A percentile compares a stretch with the other conserved stretches of the same genome.
phyloP scores from a whole-genome alignment of 2,113 vertebrate genomes.

The Circaetus cinerascens region DNA sequence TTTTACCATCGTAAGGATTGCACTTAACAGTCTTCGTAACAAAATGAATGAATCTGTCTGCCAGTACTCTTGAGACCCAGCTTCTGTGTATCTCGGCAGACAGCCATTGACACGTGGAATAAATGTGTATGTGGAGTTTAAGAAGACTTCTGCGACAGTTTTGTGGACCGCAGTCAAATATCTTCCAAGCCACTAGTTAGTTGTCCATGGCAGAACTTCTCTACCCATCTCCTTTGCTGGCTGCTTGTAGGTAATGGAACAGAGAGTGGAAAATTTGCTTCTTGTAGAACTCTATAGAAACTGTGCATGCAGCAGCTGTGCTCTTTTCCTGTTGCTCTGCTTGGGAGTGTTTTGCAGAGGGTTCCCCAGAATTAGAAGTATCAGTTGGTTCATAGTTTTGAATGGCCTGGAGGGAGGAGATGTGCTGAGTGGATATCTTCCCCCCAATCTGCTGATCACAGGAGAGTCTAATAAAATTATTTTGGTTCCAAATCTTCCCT shows the following conservation, averaged over 20 bases:
- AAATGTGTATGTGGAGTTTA: not conserved
- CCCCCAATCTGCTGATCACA: accelerated
- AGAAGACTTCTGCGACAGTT: not conserved
- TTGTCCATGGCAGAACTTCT: not conserved
- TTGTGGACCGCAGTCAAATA: not conserved
- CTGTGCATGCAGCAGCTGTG: not conserved
- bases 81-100: not conserved
- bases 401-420: not conserved
- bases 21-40: not conserved
- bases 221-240: not conserved
- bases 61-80: not conserved
- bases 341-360: not conserved
- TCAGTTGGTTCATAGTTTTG: not conserved
- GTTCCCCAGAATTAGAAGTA: not conserved
- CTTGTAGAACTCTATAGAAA: not conserved
- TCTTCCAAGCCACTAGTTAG: not conserved
- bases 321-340: not conserved
- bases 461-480: not conserved
- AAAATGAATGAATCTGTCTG: not conserved
- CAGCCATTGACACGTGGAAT: not conserved
- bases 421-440: not conserved
- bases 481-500: not conserved
- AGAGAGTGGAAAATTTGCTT: not conserved
- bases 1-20: not conserved
- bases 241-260: not conserved